Conservation (phyloP, 2,113 vertebrate species). For the Heterotis niloticus region DNA sequence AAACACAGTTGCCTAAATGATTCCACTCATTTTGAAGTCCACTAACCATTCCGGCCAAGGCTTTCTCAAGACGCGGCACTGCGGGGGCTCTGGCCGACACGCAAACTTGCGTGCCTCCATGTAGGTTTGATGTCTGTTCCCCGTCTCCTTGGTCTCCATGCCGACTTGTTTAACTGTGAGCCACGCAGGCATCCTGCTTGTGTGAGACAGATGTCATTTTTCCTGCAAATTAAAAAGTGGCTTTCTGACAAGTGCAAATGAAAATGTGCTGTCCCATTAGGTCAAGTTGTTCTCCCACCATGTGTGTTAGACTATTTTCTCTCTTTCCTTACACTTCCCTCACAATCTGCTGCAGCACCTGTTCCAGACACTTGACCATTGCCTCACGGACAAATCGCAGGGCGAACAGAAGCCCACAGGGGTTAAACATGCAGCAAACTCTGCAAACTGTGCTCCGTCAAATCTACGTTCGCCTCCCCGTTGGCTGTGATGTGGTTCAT, state of each 20-base stretch:
- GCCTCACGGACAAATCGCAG: no score
- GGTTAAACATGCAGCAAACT: no score
- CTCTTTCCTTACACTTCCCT: not conserved
- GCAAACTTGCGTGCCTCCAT: not conserved
- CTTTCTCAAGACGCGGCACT: slow-evolving; percentile 4
- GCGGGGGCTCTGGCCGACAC: not conserved
- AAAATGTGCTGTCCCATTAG: not conserved
- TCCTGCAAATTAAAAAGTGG: not conserved
- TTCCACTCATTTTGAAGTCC: not conserved
- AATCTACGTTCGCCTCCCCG: no score
- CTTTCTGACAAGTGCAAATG: slow-evolving; percentile 13
- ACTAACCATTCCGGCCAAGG: not conserved
- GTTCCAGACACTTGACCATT: not conserved
- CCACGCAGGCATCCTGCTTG: not conserved
- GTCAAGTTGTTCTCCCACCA: not conserved
- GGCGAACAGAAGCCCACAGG: no score
- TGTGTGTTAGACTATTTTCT: not conserved
- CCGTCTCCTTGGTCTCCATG: not conserved
- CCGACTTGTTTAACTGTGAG: not conserved
- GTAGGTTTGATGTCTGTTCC: not conserved
- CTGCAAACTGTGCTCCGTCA: no score
- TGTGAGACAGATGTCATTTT: slow-evolving; percentile 17
- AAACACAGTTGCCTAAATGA: not conserved
- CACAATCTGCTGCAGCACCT: not conserved
- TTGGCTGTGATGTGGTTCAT: no score